Conservation (phyloP, 2,888 invertebrate species). For the Myopa tessellatipennis region DNA sequence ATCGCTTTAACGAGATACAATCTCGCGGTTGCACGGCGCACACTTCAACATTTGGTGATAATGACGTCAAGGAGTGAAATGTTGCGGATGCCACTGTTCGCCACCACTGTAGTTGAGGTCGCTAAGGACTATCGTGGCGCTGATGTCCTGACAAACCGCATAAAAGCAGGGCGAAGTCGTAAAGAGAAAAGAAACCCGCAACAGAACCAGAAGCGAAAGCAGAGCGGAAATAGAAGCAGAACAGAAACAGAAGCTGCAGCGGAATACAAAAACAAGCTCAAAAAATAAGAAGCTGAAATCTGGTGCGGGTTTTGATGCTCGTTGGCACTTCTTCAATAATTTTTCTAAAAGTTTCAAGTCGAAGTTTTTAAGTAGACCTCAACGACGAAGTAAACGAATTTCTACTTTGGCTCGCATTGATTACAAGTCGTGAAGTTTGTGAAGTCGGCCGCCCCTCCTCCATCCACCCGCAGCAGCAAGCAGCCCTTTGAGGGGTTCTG, state of each 20-base stretch:
- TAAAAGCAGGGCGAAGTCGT: conserved; percentile 24
- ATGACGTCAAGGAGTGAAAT: conserved; percentile 31
- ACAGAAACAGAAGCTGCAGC: not conserved
- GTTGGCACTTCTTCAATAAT: conserved; percentile 32
- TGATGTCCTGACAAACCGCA: conserved; percentile 35
- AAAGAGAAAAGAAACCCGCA: not conserved
- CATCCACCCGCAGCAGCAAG: not conserved
- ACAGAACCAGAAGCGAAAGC: not conserved
- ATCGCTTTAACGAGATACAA: conserved; percentile 46
- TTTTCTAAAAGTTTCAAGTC: conserved; percentile 37
- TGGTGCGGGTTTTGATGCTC: not conserved
- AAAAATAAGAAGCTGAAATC: not conserved
- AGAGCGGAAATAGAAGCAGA: not conserved
- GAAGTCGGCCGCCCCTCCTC: not conserved
- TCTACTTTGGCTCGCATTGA: conserved; percentile 10
- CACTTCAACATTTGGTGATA: conserved; percentile 24
- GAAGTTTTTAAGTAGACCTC: conserved; percentile 41
- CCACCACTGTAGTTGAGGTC: not conserved
- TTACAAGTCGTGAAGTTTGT: not conserved
- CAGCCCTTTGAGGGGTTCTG: conserved; percentile 34
- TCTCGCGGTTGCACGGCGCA: conserved; percentile 36
- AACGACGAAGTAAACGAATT: conserved; percentile 23
- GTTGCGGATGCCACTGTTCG: conserved; percentile 23
- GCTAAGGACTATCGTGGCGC: conserved; percentile 4
- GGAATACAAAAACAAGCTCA: not conserved